Base-by-base conservation (phyloP, 2,113 vertebrate species). In the Corapipo altera region DNA sequence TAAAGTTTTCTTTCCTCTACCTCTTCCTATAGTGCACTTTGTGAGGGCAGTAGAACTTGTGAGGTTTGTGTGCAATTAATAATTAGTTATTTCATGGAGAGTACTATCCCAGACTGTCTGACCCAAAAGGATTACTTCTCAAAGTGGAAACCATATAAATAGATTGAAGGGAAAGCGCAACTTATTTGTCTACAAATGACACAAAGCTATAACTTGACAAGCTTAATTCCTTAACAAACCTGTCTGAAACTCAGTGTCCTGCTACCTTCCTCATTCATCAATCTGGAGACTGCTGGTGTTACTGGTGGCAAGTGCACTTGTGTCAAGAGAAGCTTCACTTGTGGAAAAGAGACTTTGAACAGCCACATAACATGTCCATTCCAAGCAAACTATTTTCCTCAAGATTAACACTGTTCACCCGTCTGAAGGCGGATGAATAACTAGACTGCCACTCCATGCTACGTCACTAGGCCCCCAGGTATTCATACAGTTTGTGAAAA, bases 341-440 rank as follows among this genome's bases (percentile, higher is more conserved):
- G 7, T 1, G 2, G 67, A 88, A 88, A 72, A 64, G 1, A 74
- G 27, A 71, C 48, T 74, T 54, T 15, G 1, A 84, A 82, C 30
- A 79, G 19, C 24, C 52, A 59, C 30, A 39, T 7, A 37, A 27
- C 18, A 9, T 27, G 35, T 26, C 24, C 15, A 26, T 39, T 27
- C 35, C 35, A 39, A 61, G 35, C 35, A 18, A 39, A 61, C 16
- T 39, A 43, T 57, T 65, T 91, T 71, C 74, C 37, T 14, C 12
- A 33, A 59, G 19, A 22, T 9, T 43, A 41, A 75, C 0, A 0
- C 2, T 64, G 35, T 58, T 71, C 17, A 77, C 8, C 8, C 0
- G 0, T 18, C 20, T 84, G 70, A 71, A 83, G 19, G 27, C 11
- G 3, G 59, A 70, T 41, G 5, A 80, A 35, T 52, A 59, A 82